Evolutionary conservation across 2,113 vertebrate genomes (phyloP).

Genomic region (Xiphophorus maculatus): DNA sequence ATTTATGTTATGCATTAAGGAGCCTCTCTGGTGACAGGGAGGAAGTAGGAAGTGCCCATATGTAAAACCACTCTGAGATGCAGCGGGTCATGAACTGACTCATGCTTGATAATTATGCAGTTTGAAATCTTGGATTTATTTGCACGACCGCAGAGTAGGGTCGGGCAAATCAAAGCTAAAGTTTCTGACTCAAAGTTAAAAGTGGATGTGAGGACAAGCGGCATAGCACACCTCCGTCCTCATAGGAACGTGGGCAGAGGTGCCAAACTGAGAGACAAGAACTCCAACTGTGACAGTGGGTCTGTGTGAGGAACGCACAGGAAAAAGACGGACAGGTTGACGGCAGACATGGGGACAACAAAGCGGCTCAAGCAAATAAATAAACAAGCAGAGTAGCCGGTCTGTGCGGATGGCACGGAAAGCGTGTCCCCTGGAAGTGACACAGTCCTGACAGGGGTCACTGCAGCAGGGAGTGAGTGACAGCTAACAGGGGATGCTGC

Average conservation of each 20-base stretch:
- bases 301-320: not conserved
- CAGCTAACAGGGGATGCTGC: constrained; percentile 50
- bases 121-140: not conserved
- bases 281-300: constrained; percentile 26
- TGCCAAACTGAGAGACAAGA: constrained; percentile 16
- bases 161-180: constrained; percentile 18
- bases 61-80: not conserved
- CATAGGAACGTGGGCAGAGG: constrained; percentile 30
- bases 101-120: constrained; percentile 13
- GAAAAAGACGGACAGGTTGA: constrained; percentile 38
- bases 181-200: constrained; percentile 30
- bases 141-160: not conserved
- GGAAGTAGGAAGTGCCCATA: not conserved
- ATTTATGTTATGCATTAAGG: not conserved
- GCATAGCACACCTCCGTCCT: constrained; percentile 20
- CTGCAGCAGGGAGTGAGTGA: constrained; percentile 56
- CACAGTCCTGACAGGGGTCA: constrained; percentile 74
- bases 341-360: constrained; percentile 36
- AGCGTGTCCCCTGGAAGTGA: constrained; percentile 38
- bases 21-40: not conserved
- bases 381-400: constrained; percentile 47
- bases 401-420: constrained; percentile 36
- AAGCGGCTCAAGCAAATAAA: constrained; percentile 52
- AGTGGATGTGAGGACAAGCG: constrained; percentile 15
- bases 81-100: not conserved